These are phyloP conservation scores for Pterophyllum scalare DNA, from an alignment of 2,113 vertebrate species.

Conservation along the genomic window DNA sequence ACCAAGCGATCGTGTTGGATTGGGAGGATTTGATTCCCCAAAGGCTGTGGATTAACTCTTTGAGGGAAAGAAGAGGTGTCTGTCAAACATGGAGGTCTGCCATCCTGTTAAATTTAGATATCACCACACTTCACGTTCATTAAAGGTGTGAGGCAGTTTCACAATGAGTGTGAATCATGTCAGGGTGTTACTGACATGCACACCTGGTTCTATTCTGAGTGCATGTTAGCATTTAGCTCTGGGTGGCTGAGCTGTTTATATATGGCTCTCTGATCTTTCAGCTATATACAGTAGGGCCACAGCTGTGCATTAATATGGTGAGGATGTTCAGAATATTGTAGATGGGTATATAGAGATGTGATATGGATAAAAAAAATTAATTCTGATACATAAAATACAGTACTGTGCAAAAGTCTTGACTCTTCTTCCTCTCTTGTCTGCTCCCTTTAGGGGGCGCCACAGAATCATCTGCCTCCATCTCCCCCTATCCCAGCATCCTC, in stretches of 20 bases:
- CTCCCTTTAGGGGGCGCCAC: too few relatives aligned
- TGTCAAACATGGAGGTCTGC: not conserved
- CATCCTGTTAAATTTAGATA: not conserved
- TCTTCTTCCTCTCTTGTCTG: too few relatives aligned
- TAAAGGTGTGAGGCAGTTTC: not conserved
- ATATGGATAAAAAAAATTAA: too few relatives aligned
- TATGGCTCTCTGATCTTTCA: not conserved
- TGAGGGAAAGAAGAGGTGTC: not conserved
- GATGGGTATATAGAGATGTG: too few relatives aligned
- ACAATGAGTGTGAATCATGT: conserved; percentile 8
- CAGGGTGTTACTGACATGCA: conserved; percentile 33
- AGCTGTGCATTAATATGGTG: not conserved
- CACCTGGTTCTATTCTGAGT: conserved; percentile 54
- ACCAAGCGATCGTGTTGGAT: not conserved
- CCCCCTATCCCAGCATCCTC: too few relatives aligned
- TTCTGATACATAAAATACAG: not conserved
- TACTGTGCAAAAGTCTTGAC: too few relatives aligned
- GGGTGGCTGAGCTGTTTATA: not conserved
- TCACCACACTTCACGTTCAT: not conserved
- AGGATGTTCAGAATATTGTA: not conserved
- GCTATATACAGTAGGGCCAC: not conserved
- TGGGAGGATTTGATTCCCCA: conserved; percentile 18
- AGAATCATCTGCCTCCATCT: too few relatives aligned
- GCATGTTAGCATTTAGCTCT: not conserved
- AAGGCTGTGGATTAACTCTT: not conserved